phyloP scores from a whole-genome alignment of 2,797 vertebrate species.

The Merluccius polli region DNA sequence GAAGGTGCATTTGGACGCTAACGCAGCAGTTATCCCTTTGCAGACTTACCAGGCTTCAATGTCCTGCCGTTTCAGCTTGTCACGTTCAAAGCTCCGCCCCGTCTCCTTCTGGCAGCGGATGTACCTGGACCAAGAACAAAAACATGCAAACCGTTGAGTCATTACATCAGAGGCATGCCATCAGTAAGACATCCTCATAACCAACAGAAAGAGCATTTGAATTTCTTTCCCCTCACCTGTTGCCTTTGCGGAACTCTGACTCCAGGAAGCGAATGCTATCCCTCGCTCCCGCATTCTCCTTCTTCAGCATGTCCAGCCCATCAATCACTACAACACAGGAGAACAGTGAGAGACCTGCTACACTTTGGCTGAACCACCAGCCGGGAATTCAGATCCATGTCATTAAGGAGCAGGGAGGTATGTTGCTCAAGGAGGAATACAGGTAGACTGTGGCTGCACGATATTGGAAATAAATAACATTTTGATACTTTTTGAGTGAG shows the following conservation, averaged over 20 bases:
- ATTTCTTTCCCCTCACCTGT: slow-evolving; percentile 73
- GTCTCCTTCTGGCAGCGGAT: slow-evolving; percentile 94
- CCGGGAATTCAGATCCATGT: background rate
- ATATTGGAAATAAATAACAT: no score
- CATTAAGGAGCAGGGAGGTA: background rate
- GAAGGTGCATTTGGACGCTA: background rate
- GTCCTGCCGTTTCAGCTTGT: slow-evolving; percentile 93
- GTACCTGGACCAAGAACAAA: slow-evolving; percentile 72
- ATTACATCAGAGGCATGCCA: background rate
- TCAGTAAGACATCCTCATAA: background rate
- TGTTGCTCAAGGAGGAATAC: background rate
- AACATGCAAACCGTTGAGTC: background rate
- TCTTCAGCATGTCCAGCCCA: slow-evolving; percentile 91
- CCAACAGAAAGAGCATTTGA: background rate
- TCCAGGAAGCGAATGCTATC: slow-evolving; percentile 95
- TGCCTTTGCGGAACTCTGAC: slow-evolving; percentile 95
- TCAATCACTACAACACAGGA: slow-evolving; percentile 82
- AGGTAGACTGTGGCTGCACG: background rate
- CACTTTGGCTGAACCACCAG: background rate
- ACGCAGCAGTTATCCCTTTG: background rate
- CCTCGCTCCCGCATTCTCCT: slow-evolving; percentile 88
- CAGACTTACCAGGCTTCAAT: slow-evolving; percentile 85
- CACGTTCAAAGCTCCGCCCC: slow-evolving; percentile 88
- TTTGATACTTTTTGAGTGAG: no score
- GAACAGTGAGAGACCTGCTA: background rate